Conservation (phyloP, 1,140 invertebrate genomes). For the Drosophila funebris region DNA sequence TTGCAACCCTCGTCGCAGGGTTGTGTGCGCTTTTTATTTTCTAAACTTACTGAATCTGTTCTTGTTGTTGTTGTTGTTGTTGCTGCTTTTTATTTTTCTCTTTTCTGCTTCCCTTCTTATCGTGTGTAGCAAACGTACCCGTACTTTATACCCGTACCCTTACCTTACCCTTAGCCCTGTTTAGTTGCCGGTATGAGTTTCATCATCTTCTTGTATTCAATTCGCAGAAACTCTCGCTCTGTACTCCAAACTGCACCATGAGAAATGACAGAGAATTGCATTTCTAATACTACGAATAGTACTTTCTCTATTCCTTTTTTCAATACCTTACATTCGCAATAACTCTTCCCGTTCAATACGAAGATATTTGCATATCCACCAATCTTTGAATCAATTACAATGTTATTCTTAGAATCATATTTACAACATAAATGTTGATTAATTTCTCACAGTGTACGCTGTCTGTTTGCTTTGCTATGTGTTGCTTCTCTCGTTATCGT, state of each 20-base stretch:
- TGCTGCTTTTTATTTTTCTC: slow-evolving; percentile 10
- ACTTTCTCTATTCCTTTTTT: too few species aligned
- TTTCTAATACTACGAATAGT: background rate
- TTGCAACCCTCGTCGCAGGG: slow-evolving; percentile 67
- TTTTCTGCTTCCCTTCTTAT: slow-evolving; percentile 5
- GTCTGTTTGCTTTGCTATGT: slow-evolving; percentile 27
- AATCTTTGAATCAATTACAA: too few species aligned
- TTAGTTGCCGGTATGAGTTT: slow-evolving; percentile 58
- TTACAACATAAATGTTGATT: background rate
- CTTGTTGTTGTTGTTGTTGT: background rate
- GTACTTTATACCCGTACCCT: background rate
- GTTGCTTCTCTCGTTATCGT: slow-evolving; percentile 27
- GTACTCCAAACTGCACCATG: slow-evolving; percentile 59
- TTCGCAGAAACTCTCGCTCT: slow-evolving; percentile 66
- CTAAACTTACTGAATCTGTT: slow-evolving; percentile 54
- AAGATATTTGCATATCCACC: too few species aligned
- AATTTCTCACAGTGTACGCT: slow-evolving; percentile 15
- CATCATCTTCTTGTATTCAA: slow-evolving; percentile 62
- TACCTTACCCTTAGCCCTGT: background rate
- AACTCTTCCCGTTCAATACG: too few species aligned
- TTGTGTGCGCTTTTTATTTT: slow-evolving; percentile 67
- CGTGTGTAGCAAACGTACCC: slow-evolving; percentile 7
- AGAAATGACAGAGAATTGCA: background rate
- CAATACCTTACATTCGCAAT: too few species aligned
- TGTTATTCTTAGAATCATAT: too few species aligned